A percentile compares a stretch with the other conserved stretches of the same genome.
Evolutionary conservation across 2,113 vertebrate species (phyloP).

Genomic region (Petromus typicus): DNA sequence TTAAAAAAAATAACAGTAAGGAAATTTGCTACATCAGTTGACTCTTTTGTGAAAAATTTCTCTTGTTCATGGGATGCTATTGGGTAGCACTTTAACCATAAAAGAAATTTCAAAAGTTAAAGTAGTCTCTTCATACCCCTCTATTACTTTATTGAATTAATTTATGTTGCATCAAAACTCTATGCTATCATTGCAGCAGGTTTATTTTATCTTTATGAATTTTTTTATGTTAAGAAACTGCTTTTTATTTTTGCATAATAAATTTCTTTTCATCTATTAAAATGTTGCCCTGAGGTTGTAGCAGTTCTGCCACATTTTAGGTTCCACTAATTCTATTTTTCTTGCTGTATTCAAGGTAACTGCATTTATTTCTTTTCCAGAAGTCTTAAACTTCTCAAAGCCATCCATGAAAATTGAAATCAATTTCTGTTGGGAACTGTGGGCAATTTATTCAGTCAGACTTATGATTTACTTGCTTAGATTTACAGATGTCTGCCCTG

Average conservation of each 20-base stretch:
- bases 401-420: no score
- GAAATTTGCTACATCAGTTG: background rate
- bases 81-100: background rate
- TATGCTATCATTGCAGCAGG: background rate
- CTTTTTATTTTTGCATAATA: background rate
- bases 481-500: no score
- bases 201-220: background rate
- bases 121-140: background rate
- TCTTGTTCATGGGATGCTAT: background rate
- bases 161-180: background rate
- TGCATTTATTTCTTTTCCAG: background rate
- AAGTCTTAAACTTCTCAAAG: background rate
- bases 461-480: no score
- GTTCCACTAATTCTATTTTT: background rate
- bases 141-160: background rate
- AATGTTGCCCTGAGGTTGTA: background rate
- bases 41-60: background rate
- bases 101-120: background rate
- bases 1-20: no score
- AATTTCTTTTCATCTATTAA: background rate
- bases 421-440: no score
- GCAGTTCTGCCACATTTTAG: background rate
- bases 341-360: background rate
- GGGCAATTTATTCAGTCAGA: no score
- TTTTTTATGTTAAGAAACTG: background rate